Evolutionary conservation across 1,140 invertebrate species (phyloP).

Genomic region (Riptortus pedestris): DNA sequence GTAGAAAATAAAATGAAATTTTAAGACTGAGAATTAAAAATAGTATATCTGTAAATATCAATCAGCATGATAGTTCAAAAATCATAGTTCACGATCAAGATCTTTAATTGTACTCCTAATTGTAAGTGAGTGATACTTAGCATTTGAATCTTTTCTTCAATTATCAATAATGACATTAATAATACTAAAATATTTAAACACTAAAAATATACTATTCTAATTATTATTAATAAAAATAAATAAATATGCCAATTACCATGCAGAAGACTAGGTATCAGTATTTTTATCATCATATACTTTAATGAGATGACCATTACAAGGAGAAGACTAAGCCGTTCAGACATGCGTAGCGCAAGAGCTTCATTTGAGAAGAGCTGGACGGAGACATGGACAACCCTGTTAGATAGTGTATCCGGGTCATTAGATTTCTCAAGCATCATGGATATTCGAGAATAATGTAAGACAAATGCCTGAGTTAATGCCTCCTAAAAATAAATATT

Average conservation of each 20-base stretch:
- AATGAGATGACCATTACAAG: conserved; percentile 91
- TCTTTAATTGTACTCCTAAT: too few relatives aligned
- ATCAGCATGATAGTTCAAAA: too few relatives aligned
- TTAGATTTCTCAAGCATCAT: conserved; percentile 74
- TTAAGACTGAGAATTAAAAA: too few relatives aligned
- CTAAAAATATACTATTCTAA: too few relatives aligned
- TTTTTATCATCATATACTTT: conserved; percentile 86
- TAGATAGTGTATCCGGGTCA: conserved; percentile 83
- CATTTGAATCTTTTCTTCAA: too few relatives aligned
- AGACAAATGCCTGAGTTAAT: conserved; percentile 84
- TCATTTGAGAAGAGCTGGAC: conserved; percentile 94
- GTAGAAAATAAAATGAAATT: too few relatives aligned
- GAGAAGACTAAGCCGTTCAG: conserved; percentile 75
- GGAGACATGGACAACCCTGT: conserved; percentile 91
- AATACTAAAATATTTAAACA: too few relatives aligned
- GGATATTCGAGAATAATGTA: conserved; percentile 89
- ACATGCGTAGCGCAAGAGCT: conserved; percentile 77
- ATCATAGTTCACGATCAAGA: too few relatives aligned
- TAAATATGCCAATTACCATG: conserved; percentile 50
- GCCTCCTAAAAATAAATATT: conserved; percentile 53
- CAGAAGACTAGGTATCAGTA: conserved; percentile 73
- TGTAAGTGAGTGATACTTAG: too few relatives aligned
- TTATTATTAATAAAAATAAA: conserved; percentile 1
- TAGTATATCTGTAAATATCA: too few relatives aligned
- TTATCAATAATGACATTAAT: too few relatives aligned